Base-by-base conservation (phyloP, 1,140 invertebrate genomes). In the Eufriesea mexicana region DNA sequence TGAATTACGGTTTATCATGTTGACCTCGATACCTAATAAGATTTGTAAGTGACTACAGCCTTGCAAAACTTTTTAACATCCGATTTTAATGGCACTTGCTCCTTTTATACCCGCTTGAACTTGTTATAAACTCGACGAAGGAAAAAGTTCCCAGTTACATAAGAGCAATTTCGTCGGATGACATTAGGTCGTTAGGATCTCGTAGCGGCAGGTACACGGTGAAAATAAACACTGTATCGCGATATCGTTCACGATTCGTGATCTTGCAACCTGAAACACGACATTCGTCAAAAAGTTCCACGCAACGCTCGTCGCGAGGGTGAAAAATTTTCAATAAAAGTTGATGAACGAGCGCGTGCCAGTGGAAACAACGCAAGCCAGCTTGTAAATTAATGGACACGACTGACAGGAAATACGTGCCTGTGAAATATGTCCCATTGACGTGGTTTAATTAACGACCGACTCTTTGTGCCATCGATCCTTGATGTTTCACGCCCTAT, bases 311-410 rank as follows among this genome's bases (percentile, higher is more conserved):
- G 51, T n/a, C 8, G 12, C 54, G 18, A 16, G 14, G n/a, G 16
- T 42, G 54, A 59, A 42, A 73, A 59, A 59, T 74, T 57, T 74
- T 74, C 72, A 74, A 47, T 74, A 59, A 74, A 74, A 20, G 8
- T 35, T 45, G 72, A 74, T 23, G 28, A 57, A 73, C 8, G 54
- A 57, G 54, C 20, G 51, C 51, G 47, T n/a, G 28, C 28, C 28
- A 45, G 9, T 23, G 9, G 14, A 59, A 74, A 59, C 42, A 45
- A 59, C 55, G 28, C 72, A 28, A 14, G 23, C 35, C 7, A n/a
- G 54, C 23, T 45, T 74, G 54, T 45, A 59, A 74, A 74, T 74
- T 74, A 74, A 59, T 54, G 72, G 72, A 59, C 72, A 42, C 14
- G 35, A 25, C 23, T 23, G 35, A 57, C 54, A 55, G 66, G 45